Evolutionary conservation across 2,113 vertebrate species (phyloP).

Genomic region (Petrocephalus microphthalmus): DNA sequence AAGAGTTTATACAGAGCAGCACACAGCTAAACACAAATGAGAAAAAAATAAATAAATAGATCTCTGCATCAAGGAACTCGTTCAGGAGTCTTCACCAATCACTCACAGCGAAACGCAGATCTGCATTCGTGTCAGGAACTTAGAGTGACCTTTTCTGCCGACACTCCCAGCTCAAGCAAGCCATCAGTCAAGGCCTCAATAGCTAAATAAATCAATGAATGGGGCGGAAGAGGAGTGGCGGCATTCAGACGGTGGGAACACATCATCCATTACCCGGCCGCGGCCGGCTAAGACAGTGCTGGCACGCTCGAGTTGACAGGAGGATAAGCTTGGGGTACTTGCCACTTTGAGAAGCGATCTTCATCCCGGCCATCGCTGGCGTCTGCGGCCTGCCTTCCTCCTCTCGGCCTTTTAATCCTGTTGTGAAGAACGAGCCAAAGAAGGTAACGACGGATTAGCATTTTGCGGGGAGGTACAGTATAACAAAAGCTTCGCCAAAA

Average conservation of each 20-base stretch:
- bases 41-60: neutral
- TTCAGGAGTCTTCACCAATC: neutral
- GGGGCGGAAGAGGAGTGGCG: neutral
- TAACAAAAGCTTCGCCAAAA: neutral
- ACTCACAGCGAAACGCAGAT: neutral
- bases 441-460: neutral
- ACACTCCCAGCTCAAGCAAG: neutral
- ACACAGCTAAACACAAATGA: neutral
- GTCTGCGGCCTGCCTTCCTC: conserved; percentile 24
- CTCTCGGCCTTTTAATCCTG: conserved; percentile 41
- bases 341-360: conserved; percentile 65
- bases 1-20: neutral
- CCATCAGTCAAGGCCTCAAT: conserved; percentile 13
- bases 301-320: neutral
- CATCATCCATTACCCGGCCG: neutral
- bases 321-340: conserved; percentile 43
- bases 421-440: conserved; percentile 24
- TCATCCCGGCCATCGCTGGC: conserved; percentile 57
- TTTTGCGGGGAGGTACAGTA: neutral
- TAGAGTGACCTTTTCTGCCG: neutral
- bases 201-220: conserved; percentile 14
- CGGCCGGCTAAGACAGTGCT: neutral
- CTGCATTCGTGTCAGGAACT: neutral
- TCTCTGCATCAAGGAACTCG: neutral
- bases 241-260: conserved; percentile 1